These are phyloP conservation scores for Eretmochelys imbricata DNA, from an alignment of 2,113 vertebrate species.

Conservation along the genomic window DNA sequence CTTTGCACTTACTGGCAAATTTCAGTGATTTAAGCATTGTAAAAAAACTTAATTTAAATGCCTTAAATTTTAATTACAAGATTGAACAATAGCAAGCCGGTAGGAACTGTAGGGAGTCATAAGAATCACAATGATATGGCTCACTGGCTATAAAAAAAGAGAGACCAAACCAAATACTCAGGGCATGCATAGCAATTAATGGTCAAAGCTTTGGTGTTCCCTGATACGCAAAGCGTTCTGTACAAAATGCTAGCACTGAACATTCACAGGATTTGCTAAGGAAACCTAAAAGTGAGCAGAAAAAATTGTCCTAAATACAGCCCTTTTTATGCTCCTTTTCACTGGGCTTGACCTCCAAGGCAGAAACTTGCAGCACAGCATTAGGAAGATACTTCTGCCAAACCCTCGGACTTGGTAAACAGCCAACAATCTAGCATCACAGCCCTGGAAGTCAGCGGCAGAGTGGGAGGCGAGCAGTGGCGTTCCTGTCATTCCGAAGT, in stretches of 20 bases:
- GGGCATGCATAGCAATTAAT: not conserved
- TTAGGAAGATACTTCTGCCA: not conserved
- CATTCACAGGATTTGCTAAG: not conserved
- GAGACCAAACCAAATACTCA: not conserved
- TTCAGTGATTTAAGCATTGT: not conserved
- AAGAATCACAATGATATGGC: not conserved
- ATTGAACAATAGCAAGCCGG: not conserved
- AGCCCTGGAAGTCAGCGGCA: not conserved
- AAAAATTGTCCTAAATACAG: not conserved
- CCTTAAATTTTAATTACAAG: not conserved
- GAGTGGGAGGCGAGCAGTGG: not conserved
- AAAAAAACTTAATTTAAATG: not conserved
- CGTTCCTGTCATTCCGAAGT: not conserved
- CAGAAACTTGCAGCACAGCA: not conserved
- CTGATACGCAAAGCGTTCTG: not conserved
- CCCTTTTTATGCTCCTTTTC: not conserved
- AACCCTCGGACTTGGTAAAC: not conserved
- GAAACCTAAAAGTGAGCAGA: not conserved
- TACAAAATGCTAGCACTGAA: not conserved
- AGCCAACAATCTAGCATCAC: not conserved
- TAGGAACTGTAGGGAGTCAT: not conserved
- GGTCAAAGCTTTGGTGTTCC: not conserved
- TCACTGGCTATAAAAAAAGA: not conserved
- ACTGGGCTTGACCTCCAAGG: not conserved
- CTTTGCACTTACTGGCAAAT: not conserved